phyloP scores from a whole-genome alignment of 2,113 vertebrate species.

The Podarcis cretensis region DNA sequence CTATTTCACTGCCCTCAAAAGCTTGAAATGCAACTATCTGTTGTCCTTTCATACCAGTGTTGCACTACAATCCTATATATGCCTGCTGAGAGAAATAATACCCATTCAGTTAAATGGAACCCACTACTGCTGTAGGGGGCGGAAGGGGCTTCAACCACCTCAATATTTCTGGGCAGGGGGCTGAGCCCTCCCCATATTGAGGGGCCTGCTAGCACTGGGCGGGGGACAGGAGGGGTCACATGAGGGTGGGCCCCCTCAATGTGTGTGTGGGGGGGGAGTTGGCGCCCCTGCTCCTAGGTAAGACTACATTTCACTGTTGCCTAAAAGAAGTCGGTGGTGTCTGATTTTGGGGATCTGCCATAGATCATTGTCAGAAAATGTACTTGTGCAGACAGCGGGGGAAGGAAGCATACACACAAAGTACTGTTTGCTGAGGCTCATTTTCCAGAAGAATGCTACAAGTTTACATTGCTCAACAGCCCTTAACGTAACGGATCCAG shows the following conservation, averaged over 20 bases:
- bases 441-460: slow-evolving; percentile 48
- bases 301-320: not conserved
- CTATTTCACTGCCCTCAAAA: not conserved
- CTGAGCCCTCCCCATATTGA: no score
- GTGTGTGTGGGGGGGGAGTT: no score
- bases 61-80: not conserved
- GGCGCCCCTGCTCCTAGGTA: not conserved
- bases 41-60: not conserved
- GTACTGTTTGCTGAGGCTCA: slow-evolving; percentile 37
- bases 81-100: not conserved
- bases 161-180: no score
- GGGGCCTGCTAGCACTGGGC: no score
- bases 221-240: no score
- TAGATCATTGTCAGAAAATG: not conserved
- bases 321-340: not conserved
- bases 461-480: slow-evolving; percentile 51
- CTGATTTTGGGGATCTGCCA: not conserved
- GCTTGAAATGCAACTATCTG: not conserved
- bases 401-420: not conserved
- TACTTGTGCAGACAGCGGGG: not conserved
- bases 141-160: no score
- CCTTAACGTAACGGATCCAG: slow-evolving; percentile 36
- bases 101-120: not conserved
- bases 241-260: no score
- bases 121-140: no score